These are phyloP conservation scores for Tyria jacobaeae DNA, from an alignment of 2,888 invertebrate species.

Conservation along the genomic window DNA sequence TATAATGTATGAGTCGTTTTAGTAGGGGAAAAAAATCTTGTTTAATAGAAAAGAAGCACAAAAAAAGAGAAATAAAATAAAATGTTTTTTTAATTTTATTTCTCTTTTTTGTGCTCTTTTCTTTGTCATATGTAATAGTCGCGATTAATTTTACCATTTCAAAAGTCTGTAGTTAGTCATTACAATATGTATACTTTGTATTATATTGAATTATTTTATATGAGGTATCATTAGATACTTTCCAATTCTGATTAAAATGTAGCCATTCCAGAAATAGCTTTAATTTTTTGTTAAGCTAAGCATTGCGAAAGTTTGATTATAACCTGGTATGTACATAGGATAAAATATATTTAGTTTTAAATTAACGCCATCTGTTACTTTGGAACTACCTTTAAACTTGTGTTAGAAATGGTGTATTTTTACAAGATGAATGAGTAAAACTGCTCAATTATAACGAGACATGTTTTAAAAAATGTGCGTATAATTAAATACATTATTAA, in stretches of 20 bases:
- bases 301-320: neutral
- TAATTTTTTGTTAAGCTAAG: neutral
- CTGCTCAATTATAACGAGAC: no score
- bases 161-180: neutral
- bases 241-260: neutral
- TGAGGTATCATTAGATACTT: neutral
- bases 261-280: neutral
- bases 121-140: neutral
- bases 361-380: neutral
- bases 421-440: neutral
- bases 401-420: neutral
- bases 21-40: no score
- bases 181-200: neutral
- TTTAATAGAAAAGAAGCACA: no score
- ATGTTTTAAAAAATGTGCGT: no score
- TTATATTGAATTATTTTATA: neutral
- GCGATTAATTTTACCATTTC: constrained; percentile 11
- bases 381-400: neutral
- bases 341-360: neutral
- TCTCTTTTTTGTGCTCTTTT: no score
- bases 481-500: no score
- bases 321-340: neutral
- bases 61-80: no score
- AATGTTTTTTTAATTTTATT: no score
- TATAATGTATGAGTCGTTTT: no score